Evolutionary conservation across 2,113 vertebrate species (phyloP), one percentile per base, ranked within the genome.

Genomic region (Sapayoa aenigma): DNA sequence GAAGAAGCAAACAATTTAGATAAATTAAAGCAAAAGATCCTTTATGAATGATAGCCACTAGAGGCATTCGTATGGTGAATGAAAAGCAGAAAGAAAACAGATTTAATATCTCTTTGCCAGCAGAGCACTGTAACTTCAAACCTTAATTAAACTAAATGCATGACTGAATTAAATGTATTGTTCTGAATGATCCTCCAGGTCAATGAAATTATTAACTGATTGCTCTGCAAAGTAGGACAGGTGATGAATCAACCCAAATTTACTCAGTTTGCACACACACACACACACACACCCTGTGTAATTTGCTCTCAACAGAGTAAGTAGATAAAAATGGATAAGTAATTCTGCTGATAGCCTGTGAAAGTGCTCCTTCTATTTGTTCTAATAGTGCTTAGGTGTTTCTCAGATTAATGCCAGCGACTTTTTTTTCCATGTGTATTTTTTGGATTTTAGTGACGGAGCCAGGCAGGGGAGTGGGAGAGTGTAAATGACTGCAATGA

Each of bases 111-210:
- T 95, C 94, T 95, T 93, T 96, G 90, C 87, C 87, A 94, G 72
- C 71, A 96, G 90, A 97, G 84, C 74, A 94, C 82, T 33, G 67
- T 79, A 87, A 92, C 92, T 87, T 94, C 93, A 92, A 95, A 62
- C 62, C 62, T 95, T 97, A 97, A 98, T 98, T 98, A 97, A 97
- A 96, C 94, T 96, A 97, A 98, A 97, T 97, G 96, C 93, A 97
- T 91, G 95, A 92, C 87, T 96, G 93, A 85, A 97, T 98, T 96
- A 98, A 98, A 97, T 96, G 93, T 80, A 96, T 96, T 97, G 97
- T 97, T 95, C 83, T 89, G 63, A 96, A 94, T 96, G 94, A 94
- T 93, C 88, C 80, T 92, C 73, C 89, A 97, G 94, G 92, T 91
- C 93, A 97, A 94, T 91, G 78, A 93, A 97, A 97, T 97, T 97